Conservation (phyloP, 64 coral and sea anemone genomes). For the Stichodactyla mertensii region DNA sequence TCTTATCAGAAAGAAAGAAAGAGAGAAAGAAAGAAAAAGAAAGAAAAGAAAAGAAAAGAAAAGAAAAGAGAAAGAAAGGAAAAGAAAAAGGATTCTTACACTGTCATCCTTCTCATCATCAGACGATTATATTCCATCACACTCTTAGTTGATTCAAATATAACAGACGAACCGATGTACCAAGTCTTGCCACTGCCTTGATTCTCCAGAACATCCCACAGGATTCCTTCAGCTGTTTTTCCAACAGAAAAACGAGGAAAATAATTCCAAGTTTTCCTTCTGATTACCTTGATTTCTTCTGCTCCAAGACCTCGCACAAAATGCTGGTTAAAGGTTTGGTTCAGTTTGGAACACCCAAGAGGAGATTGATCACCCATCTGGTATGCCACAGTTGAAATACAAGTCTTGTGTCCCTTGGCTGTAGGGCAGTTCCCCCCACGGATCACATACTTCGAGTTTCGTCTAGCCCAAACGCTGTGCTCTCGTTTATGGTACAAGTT, state of each 20-base stretch:
- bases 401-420: neutral
- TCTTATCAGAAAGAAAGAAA: neutral
- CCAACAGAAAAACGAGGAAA: slow-evolving; percentile 25
- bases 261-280: slow-evolving; percentile 24
- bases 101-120: slow-evolving; percentile 20
- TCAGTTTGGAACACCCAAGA: neutral
- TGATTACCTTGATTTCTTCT: neutral
- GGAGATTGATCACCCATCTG: slow-evolving; percentile 21
- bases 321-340: neutral
- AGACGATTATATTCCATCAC: slow-evolving; percentile 28
- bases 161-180: slow-evolving; percentile 36
- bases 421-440: neutral
- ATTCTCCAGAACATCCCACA: slow-evolving; percentile 29
- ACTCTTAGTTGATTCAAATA: slow-evolving; percentile 39
- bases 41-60: neutral
- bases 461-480: slow-evolving; percentile 24
- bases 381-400: slow-evolving; percentile 6
- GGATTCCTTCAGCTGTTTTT: slow-evolving; percentile 9
- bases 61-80: neutral
- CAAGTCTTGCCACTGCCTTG: slow-evolving; percentile 27
- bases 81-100: neutral
- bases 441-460: slow-evolving; percentile 14
- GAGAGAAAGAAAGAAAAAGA: neutral
- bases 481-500: slow-evolving; percentile 18
- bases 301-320: neutral